phyloP scores from a whole-genome alignment of 2,888 invertebrate genomes.

The Amphipyra tragopoginis region DNA sequence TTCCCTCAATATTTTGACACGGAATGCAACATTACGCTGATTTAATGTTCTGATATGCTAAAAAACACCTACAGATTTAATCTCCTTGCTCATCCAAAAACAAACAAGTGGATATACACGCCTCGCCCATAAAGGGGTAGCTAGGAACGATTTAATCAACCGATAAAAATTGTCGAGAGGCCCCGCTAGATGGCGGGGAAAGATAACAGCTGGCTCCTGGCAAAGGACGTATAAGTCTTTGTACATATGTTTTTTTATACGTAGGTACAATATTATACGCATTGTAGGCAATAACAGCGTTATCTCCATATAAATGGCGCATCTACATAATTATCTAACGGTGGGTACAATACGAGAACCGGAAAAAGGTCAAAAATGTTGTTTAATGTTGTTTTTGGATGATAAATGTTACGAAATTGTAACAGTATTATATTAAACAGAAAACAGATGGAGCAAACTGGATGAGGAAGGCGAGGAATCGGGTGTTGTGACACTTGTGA shows the following conservation, averaged over 20 bases:
- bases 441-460: background rate
- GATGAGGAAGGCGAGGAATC: background rate
- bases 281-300: conserved; percentile 34
- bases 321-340: conserved; percentile 46
- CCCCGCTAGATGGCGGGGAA: conserved; percentile 76
- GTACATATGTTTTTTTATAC: conserved; percentile 43
- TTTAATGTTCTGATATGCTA: conserved; percentile 60
- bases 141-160: conserved; percentile 83
- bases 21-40: conserved; percentile 44
- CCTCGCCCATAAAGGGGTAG: conserved; percentile 82
- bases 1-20: conserved; percentile 44
- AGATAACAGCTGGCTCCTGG: conserved; percentile 70
- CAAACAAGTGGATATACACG: conserved; percentile 76
- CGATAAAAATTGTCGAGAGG: conserved; percentile 82
- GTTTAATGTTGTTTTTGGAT: background rate
- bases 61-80: conserved; percentile 70
- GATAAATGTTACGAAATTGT: background rate
- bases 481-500: background rate
- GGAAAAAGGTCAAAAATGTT: conserved; percentile 16
- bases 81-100: conserved; percentile 72
- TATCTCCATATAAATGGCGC: conserved; percentile 43
- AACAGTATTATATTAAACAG: background rate
- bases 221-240: conserved; percentile 41
- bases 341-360: conserved; percentile 3
- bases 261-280: conserved; percentile 32